A percentile compares a stretch with the other conserved stretches of the same genome.
These are phyloP conservation scores for Hirtodrosophila histrioides DNA, from an alignment of 2,888 invertebrate species.

Conservation along the genomic window DNA sequence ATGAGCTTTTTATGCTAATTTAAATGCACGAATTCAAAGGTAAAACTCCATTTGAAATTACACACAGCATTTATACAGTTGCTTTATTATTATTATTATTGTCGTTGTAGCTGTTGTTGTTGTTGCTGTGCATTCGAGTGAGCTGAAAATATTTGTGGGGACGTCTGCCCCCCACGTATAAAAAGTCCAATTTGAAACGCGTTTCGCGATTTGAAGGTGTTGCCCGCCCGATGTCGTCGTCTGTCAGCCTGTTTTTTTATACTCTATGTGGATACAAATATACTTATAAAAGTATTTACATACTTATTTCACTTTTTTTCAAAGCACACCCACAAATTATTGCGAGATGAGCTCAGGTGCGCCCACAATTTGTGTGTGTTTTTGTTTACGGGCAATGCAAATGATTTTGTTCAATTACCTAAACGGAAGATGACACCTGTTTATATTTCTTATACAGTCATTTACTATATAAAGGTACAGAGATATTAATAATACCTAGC, in stretches of 20 bases:
- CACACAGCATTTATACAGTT: slow-evolving; percentile 47
- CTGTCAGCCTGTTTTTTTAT: slow-evolving; percentile 21
- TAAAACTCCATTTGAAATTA: slow-evolving; percentile 51
- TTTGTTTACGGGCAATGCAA: slow-evolving; percentile 41
- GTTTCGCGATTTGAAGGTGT: slow-evolving; percentile 54
- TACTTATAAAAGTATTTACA: slow-evolving; percentile 14
- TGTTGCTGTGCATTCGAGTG: slow-evolving; percentile 28
- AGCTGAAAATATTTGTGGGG: slow-evolving; percentile 38
- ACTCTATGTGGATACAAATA: slow-evolving; percentile 7
- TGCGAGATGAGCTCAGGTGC: slow-evolving; percentile 71
- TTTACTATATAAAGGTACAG: slow-evolving; percentile 5
- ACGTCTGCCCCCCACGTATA: slow-evolving; percentile 52
- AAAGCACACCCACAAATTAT: slow-evolving; percentile 65
- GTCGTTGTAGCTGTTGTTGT: slow-evolving; percentile 3
- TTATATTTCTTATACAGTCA: slow-evolving; percentile 33
- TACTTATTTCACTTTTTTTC: slow-evolving; percentile 30
- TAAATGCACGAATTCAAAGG: slow-evolving; percentile 54
- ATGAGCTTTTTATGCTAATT: slow-evolving; percentile 62
- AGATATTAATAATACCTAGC: slow-evolving; percentile 12
- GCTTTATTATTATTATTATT: slow-evolving; percentile 17
- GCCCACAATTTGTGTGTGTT: slow-evolving; percentile 53
- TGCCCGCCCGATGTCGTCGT: slow-evolving; percentile 28
- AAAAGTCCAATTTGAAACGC: slow-evolving; percentile 58
- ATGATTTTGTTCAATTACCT: slow-evolving; percentile 61
- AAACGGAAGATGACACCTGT: slow-evolving; percentile 74